Evolutionary conservation across 2,797 vertebrate genomes (phyloP), one percentile per base, ranked within the genome.

Genomic region (Pseudochirops cupreus): DNA sequence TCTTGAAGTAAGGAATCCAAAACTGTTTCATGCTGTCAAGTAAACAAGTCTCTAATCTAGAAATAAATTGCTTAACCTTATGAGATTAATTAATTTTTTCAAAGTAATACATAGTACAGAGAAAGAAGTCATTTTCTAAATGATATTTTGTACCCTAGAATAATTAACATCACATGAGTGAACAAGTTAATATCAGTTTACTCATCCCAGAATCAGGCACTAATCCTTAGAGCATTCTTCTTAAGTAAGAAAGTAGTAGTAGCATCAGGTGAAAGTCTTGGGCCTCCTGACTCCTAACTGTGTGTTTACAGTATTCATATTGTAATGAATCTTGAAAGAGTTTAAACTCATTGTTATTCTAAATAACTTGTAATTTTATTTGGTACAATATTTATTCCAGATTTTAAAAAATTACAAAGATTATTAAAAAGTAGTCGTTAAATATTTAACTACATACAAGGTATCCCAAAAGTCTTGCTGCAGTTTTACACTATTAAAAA

Each of bases 21-120:
- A 96, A 94, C 82, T 82, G 50, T 94, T 54, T 96, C 62, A 94
- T 96, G 93, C 92, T 95, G 91, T 62, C 12, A 53, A 95, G 53
- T 96, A 97, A 93, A 90, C 29, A 16, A 94, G 62, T 96, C 52
- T 95, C 93, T 94, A 62, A n/a, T 93, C 91, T 56, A 95, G 3
- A 96, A 96, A 95, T 54, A 97, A 95, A 97, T 94, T 95, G 55
- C 53, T 97, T 97, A 96, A 94, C 57, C 14, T 97, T 96, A 97
- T 91, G 91, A 97, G 39, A 46, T 96, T 54, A 97, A 93, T 95
- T 96, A 56, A 97, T 93, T 95, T 96, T 58, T 92, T 46, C 87
- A 96, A n/a, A 95, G 6, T 92, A 95, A 96, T 95, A 92, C n/a
- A 95, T 12, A 92, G 50, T 54, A 94, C 6, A 92, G 55, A 16